Evolutionary conservation across 2,113 vertebrate genomes (phyloP).

Genomic region (Solea senegalensis): DNA sequence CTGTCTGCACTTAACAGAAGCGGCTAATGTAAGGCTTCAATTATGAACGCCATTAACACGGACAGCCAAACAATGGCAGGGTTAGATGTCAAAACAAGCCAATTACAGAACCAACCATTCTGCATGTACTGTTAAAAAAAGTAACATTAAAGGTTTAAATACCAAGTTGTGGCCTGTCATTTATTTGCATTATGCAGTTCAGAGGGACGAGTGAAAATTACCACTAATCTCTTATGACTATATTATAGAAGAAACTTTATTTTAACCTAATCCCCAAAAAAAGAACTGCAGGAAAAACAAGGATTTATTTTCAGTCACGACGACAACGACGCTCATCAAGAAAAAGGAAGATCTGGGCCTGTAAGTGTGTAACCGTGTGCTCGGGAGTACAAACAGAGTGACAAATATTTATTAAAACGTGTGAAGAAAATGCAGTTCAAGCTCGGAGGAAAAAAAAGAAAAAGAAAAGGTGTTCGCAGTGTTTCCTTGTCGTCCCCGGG

Average conservation of each 20-base stretch:
- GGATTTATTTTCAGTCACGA: background rate
- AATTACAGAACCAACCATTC: constrained; percentile 16
- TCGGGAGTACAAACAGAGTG: constrained; percentile 9
- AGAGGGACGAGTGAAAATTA: background rate
- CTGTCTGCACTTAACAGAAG: constrained; percentile 28
- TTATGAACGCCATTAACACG: constrained; percentile 55
- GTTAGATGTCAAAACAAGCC: constrained; percentile 18
- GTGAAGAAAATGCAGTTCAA: constrained; percentile 6
- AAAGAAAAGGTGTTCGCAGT: constrained; percentile 14
- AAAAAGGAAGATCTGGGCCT: constrained; percentile 4
- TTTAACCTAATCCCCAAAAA: background rate
- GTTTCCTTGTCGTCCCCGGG: constrained; percentile 23
- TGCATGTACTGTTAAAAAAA: constrained; percentile 31
- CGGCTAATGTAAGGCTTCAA: constrained; percentile 48
- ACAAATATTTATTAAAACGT: constrained; percentile 52
- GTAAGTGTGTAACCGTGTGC: constrained; percentile 21
- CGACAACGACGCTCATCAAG: constrained; percentile 11
- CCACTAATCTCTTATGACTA: background rate
- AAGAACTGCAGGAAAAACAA: background rate
- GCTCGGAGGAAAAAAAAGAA: constrained; percentile 17
- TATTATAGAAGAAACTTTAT: too few relatives aligned
- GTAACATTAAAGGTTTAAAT: constrained; percentile 23
- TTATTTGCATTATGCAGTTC: constrained; percentile 4
- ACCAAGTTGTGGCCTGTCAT: constrained; percentile 26
- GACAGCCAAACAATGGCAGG: constrained; percentile 29